These are phyloP conservation scores for Metaphire vulgaris DNA, from an alignment of 1,140 invertebrate genomes.

Conservation along the genomic window DNA sequence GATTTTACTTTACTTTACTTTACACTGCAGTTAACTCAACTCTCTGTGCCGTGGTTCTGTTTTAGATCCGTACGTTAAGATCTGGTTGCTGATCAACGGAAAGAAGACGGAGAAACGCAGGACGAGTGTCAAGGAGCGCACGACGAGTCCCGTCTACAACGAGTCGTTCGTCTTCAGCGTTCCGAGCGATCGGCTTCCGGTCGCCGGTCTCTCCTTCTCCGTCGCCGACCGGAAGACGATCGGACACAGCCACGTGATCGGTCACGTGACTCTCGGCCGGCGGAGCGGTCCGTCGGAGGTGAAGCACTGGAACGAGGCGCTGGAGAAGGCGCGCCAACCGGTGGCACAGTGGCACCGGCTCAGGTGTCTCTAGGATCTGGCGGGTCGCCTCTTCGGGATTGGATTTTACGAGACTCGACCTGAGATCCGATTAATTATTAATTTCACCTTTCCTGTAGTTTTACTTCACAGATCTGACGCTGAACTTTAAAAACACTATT, in stretches of 20 bases:
- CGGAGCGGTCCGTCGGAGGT: constrained; percentile 12
- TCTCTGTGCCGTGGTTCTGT: too few species aligned
- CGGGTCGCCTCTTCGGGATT: too few species aligned
- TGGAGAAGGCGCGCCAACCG: constrained; percentile 8
- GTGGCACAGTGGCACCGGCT: constrained; percentile 11
- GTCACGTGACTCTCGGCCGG: constrained; percentile 9
- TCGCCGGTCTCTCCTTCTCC: background rate
- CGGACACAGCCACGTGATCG: constrained; percentile 3
- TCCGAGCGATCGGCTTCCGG: constrained; percentile 57
- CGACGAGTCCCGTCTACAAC: constrained; percentile 59
- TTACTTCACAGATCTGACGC: too few species aligned
- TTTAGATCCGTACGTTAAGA: constrained; percentile 61
- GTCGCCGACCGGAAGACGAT: constrained; percentile 11
- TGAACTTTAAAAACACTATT: too few species aligned
- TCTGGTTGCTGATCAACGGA: constrained; percentile 55
- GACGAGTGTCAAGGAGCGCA: constrained; percentile 56
- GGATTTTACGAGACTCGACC: too few species aligned
- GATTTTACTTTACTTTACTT: too few species aligned
- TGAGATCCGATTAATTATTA: too few species aligned
- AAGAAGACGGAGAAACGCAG: constrained; percentile 59
- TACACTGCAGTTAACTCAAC: too few species aligned
- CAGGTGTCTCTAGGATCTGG: too few species aligned
- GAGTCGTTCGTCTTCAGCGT: constrained; percentile 60
- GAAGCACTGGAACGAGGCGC: constrained; percentile 16
- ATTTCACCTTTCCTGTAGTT: too few species aligned